Base-by-base conservation (phyloP, 2,888 invertebrate genomes). In the Odontocolon sp. region DNA sequence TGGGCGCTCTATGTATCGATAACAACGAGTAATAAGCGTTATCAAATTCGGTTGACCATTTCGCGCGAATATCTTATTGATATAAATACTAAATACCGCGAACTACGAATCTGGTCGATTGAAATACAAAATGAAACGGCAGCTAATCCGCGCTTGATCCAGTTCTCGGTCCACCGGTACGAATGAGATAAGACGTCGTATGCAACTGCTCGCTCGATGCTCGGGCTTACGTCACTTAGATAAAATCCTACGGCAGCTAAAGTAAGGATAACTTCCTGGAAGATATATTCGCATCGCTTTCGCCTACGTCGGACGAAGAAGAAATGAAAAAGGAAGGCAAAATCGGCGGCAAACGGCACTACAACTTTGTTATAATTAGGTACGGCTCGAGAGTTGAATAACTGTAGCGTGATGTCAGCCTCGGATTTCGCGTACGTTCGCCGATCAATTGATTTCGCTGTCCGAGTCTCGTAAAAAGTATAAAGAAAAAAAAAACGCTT, bases 221-320 rank as follows among this genome's bases (percentile, higher is more conserved):
- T 6, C 45, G 9, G 8, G 42, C 31, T 63, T 47, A 47, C 63
- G 63, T 63, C 63, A 63, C 11, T 18, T 31, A 40, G 75, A 82
- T 82, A 74, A 81, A 80, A 80, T 69, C 71, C 47, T 56, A 64
- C 52, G 59, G 45, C n/a, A n/a, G n/a, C n/a, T n/a, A n/a, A n/a
- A n/a, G 45, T 45, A 61, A 73, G 72, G 56, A 73, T 77, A 28
- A 54, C 72, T 83, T 83, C 81, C 63, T 72, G 76, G 82, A 80
- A 83, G 38, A 40, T 71, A 16, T 50, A 47, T 21, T 18, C 16
- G 8, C 66, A 28, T 23, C 56, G 31, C 31, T 40, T 38, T 28
- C 57, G 64, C 63, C 38, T 57, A 56, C 64, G 31, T 21, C 45
- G 11, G 33, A 33, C 26, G 36, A 11, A 16, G 33, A n/a, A n/a